A percentile compares a stretch with the other conserved stretches of the same genome.
phyloP scores from a whole-genome alignment of 2,797 vertebrate genomes.

The Enteromius treurensis region DNA sequence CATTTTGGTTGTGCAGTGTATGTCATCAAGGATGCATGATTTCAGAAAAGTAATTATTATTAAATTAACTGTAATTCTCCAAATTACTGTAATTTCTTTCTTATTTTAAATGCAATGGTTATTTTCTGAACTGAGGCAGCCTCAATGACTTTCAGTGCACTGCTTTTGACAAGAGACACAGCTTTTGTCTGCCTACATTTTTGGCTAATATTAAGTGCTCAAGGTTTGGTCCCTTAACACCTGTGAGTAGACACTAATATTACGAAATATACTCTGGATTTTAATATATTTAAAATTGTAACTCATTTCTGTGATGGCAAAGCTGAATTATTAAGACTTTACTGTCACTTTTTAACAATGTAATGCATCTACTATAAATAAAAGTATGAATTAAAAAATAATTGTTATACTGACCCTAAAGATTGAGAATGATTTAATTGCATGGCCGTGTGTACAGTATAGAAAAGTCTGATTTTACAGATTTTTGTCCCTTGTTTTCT shows the following conservation, averaged over 20 bases:
- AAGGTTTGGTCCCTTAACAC: neutral
- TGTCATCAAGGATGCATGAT: neutral
- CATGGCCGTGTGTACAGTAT: neutral
- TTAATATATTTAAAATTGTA: too few species aligned
- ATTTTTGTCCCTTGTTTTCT: slow-evolving; percentile 20
- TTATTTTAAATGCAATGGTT: neutral
- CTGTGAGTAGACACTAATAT: neutral
- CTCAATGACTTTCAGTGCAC: neutral
- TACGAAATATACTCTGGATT: too few species aligned
- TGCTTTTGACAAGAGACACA: neutral
- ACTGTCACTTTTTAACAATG: neutral
- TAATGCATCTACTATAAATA: neutral
- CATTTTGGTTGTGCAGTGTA: neutral
- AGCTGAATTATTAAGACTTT: neutral
- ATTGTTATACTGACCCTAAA: neutral
- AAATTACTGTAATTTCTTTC: neutral
- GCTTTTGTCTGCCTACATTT: neutral
- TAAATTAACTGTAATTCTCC: neutral
- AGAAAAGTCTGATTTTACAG: slow-evolving; percentile 3
- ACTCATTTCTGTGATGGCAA: too few species aligned
- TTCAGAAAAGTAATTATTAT: neutral
- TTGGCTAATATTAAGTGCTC: neutral
- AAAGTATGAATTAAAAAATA: neutral
- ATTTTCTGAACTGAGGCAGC: neutral
- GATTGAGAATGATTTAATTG: neutral